Evolutionary conservation across 2,888 invertebrate species (phyloP), one percentile per base, ranked within the genome.

Genomic region (Lepidocyrtinus sp.): DNA sequence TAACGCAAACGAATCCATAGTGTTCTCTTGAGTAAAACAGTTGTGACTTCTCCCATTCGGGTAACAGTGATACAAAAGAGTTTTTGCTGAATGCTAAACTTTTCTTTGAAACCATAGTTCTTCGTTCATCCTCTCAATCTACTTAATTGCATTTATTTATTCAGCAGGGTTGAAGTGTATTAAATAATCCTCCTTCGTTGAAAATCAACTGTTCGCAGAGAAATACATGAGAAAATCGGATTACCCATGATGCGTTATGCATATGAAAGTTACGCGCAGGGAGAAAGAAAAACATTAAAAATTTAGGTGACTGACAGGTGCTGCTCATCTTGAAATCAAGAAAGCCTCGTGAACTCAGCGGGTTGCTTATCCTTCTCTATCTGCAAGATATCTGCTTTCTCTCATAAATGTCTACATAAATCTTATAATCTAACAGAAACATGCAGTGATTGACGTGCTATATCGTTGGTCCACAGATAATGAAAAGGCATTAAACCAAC

Each of bases 231-330:
- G 36, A 36, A 36, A 36, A 36, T 36, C 36, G 5, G 5, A 7
- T 12, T 12, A 36, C 36, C 5, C 36, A 12, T 5, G 36, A 36
- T 36, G 36, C 36, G 12, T 36, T 12, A 36, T 12, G 12, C 36
- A 36, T 12, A 36, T 36, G 12, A 36, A 7, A 36, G 12, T 36
- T 5, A 5, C 36, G 12, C 12, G 36, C 36, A 36, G 5, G 12
- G 36, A 72, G 19, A 55, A 55, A 73, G 68, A 78, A 82, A 72
- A 70, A 76, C 73, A 77, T 82, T 82, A 77, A 82, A 82, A 82
- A 82, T 77, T 77, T 74, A 79, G 67, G 82, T 75, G 82, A 77
- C 70, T 77, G 82, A 82, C 82, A 82, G 82, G 82, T 82, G 82
- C 74, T 82, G 77, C 75, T 77, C 77, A 77, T 73, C 74, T 82